Evolutionary conservation across 2,797 vertebrate species (phyloP).

Genomic region (Microhierax caerulescens): DNA sequence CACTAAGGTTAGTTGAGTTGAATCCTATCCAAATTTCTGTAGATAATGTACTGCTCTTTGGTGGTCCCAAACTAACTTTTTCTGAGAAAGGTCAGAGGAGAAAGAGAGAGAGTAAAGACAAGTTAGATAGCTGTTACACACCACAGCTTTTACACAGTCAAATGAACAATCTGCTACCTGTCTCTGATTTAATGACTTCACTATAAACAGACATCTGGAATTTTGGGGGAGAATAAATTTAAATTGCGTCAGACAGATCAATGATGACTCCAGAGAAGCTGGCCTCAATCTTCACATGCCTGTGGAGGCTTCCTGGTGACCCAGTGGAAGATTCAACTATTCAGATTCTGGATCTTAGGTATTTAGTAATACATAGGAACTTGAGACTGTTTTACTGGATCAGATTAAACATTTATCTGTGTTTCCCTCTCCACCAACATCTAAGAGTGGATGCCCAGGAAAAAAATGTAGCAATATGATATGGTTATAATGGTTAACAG

Average conservation of each 20-base stretch:
- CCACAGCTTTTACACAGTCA: neutral
- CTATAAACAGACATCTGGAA: neutral
- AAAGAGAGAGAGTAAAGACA: neutral
- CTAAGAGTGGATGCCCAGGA: neutral
- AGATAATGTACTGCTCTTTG: neutral
- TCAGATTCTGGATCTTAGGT: neutral
- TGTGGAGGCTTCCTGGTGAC: rapidly evolving
- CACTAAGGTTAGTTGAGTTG: neutral
- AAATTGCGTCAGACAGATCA: neutral
- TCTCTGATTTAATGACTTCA: neutral
- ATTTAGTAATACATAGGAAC: neutral
- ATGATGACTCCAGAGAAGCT: neutral
- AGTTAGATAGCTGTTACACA: neutral
- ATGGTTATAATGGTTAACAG: neutral
- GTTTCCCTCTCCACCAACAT: neutral
- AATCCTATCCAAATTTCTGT: neutral
- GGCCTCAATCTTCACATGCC: neutral
- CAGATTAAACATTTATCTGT: neutral
- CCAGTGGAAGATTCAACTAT: rapidly evolving
- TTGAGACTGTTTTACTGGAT: neutral
- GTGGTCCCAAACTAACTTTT: neutral
- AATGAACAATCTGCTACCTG: neutral
- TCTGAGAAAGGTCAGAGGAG: neutral
- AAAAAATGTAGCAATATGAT: neutral
- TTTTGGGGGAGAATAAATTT: neutral